phyloP scores from a whole-genome alignment of 2,113 vertebrate genomes.

The Dasyurus viverrinus region DNA sequence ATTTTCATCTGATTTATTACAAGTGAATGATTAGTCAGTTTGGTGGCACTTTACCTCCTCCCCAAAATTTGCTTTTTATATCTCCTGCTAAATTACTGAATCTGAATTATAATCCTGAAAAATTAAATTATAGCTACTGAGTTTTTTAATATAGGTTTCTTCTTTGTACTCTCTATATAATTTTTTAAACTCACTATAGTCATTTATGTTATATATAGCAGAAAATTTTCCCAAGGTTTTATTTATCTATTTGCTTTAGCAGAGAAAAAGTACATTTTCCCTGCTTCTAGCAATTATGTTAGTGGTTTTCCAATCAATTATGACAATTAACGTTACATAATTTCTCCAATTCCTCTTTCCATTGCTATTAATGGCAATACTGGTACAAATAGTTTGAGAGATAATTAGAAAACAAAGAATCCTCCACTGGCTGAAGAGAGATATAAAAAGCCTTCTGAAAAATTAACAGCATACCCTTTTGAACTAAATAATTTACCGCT shows the following conservation, averaged over 20 bases:
- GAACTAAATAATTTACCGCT: background rate
- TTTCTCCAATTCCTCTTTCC: constrained; percentile 17
- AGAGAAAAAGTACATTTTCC: constrained; percentile 29
- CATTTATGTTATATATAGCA: constrained; percentile 55
- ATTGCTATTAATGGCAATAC: background rate
- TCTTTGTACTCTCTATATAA: constrained; percentile 63
- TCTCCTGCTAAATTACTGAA: constrained; percentile 62
- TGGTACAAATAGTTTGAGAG: background rate
- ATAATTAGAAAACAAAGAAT: constrained; percentile 18
- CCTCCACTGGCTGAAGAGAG: constrained; percentile 21
- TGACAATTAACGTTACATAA: background rate
- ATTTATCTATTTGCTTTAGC: constrained; percentile 43
- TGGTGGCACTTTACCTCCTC: constrained; percentile 61
- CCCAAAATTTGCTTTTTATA: constrained; percentile 62
- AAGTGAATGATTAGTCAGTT: constrained; percentile 64
- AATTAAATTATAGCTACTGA: constrained; percentile 63
- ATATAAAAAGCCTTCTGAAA: background rate
- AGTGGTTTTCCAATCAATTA: constrained; percentile 4
- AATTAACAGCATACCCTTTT: constrained; percentile 28
- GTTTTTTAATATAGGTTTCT: constrained; percentile 61
- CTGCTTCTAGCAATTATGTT: constrained; percentile 12
- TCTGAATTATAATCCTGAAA: constrained; percentile 59
- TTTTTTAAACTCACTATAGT: constrained; percentile 59
- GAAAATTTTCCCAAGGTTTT: constrained; percentile 57
- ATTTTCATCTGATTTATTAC: constrained; percentile 69